Evolutionary conservation across 2,797 vertebrate species (phyloP), one percentile per base, ranked within the genome.

Genomic region (Alfaro cultratus): DNA sequence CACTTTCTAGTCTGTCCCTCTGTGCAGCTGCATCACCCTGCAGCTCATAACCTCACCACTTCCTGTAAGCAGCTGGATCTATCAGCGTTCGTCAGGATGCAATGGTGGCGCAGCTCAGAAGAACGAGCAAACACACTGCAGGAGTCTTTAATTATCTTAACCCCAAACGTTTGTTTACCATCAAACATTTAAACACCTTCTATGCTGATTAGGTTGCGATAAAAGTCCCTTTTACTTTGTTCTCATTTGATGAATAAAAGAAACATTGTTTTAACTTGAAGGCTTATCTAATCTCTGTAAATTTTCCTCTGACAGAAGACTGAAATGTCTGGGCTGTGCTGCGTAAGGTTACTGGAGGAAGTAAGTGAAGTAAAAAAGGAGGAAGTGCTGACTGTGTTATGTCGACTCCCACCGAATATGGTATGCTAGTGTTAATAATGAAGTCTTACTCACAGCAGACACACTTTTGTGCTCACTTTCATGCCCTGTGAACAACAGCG

Each of bases 341-440:
- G 76, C 74, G 57, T 67, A 83, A 90, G 91, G 77, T 74, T 87
- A 87, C 82, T 95, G 92, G 88, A 91, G 92, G 93, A 95, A 94
- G 90, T 89, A 79, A 81, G 85, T 78, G 77, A 86, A 83, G 80
- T 85, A 82, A 84, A 85, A 84, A 87, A 89, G 78, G 80, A 94
- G 94, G 94, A 95, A 95, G 93, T 90, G 91, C 90, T 83, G 83
- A 81, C 73, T 87, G 77, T 64, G 83, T 79, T 83, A 71, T 86
- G 79, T 83, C 62, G 79, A 87, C 82, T 86, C 53, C 88, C 80
- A 83, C 86, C 76, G 74, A 89, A 87, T 87, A 83, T 79, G 55
- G 80, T 73, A 79, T 39, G 75, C 85, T 39, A 78, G 74, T 83
- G 84, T 91, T 86, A 84, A 89, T 93, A 83, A 93, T 87, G 71